These are phyloP conservation scores for Melanargia galathea DNA, from an alignment of 2,888 invertebrate species.

Conservation along the genomic window DNA sequence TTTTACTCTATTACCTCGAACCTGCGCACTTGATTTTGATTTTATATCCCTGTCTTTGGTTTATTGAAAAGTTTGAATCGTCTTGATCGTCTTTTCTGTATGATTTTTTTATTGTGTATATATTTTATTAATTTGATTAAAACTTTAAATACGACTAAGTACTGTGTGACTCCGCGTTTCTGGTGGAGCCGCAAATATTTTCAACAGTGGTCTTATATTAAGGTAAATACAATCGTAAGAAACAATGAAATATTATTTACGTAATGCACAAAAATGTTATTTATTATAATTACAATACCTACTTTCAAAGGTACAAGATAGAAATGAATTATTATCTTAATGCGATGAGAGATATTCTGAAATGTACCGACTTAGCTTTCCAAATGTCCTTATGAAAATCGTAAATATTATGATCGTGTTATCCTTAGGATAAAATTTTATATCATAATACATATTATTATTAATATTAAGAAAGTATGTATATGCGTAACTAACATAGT, in stretches of 20 bases:
- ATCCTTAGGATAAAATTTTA: constrained; percentile 82
- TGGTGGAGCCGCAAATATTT: constrained; percentile 66
- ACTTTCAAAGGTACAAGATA: constrained; percentile 80
- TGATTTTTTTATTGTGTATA: constrained; percentile 61
- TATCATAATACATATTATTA: constrained; percentile 76
- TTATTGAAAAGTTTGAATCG: constrained; percentile 75
- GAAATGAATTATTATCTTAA: constrained; percentile 80
- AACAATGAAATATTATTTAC: constrained; percentile 81
- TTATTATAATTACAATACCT: constrained; percentile 81
- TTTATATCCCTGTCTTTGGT: constrained; percentile 78
- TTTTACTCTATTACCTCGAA: constrained; percentile 80
- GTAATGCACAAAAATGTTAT: constrained; percentile 81
- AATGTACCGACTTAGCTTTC: constrained; percentile 76
- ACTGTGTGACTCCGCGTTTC: constrained; percentile 69
- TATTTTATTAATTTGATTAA: constrained; percentile 70
- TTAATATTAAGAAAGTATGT: constrained; percentile 75
- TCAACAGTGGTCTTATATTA: constrained; percentile 79
- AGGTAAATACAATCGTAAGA: constrained; percentile 80
- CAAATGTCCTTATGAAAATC: constrained; percentile 74
- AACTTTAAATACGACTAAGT: constrained; percentile 78
- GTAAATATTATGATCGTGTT: constrained; percentile 77
- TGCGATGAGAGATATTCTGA: constrained; percentile 80
- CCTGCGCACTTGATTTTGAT: constrained; percentile 78
- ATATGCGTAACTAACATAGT: constrained; percentile 80
- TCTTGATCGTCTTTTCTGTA: constrained; percentile 61